These are phyloP conservation scores for Calliscelio sp. DNA, from an alignment of 2,888 invertebrate genomes.

Conservation along the genomic window DNA sequence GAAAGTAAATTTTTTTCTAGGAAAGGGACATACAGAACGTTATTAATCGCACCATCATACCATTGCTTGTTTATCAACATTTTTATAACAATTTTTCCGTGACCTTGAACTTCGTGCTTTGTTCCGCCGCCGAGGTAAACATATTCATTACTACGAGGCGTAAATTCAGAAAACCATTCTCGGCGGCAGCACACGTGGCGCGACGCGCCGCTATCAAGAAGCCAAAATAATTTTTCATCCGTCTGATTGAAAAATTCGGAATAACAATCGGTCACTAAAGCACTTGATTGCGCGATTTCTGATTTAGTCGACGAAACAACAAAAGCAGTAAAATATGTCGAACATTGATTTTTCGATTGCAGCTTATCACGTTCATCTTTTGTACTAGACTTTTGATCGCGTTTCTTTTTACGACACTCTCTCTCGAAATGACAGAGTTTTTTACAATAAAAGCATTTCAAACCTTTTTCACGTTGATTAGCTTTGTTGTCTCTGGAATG, in stretches of 20 bases:
- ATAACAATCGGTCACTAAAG: background rate
- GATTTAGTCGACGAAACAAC: slow-evolving; percentile 30
- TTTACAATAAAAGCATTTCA: slow-evolving; percentile 43
- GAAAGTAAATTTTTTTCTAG: slow-evolving; percentile 49
- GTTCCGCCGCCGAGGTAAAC: slow-evolving; percentile 47
- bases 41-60: slow-evolving; percentile 6
- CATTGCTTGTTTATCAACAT: slow-evolving; percentile 38
- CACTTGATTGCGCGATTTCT: background rate
- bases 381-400: slow-evolving; percentile 5
- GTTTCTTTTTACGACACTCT: slow-evolving; percentile 35
- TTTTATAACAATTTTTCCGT: slow-evolving; percentile 52
- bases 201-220: slow-evolving; percentile 29
- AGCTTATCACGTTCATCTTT: slow-evolving; percentile 13
- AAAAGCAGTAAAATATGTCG: slow-evolving; percentile 38
- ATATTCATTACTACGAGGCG: background rate
- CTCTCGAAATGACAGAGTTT: slow-evolving; percentile 36
- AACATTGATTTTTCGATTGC: background rate
- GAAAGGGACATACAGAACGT: slow-evolving; percentile 52
- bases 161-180: slow-evolving; percentile 31
- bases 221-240: slow-evolving; percentile 42
- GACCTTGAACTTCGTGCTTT: slow-evolving; percentile 34
- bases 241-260: slow-evolving; percentile 15
- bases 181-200: slow-evolving; percentile 23
- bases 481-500: background rate
- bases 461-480: slow-evolving; percentile 22